A percentile compares a stretch with the other conserved stretches of the same genome.
Evolutionary conservation across 2,113 vertebrate species (phyloP).

Genomic region (Emberiza fucata): DNA sequence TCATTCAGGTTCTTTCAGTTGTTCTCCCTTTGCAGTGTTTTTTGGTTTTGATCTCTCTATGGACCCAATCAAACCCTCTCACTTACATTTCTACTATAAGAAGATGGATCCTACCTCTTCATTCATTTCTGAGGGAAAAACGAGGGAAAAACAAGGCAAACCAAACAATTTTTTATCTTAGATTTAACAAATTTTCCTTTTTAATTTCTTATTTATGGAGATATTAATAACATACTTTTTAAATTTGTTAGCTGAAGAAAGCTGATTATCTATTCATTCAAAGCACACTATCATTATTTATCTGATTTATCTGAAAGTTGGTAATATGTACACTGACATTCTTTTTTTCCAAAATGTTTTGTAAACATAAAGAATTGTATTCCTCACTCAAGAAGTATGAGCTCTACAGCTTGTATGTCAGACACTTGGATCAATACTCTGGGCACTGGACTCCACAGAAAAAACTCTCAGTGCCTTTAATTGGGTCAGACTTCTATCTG

Average conservation of each 20-base stretch:
- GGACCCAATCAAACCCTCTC: background rate
- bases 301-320: background rate
- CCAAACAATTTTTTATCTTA: background rate
- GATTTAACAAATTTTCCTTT: background rate
- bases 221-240: background rate
- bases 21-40: background rate
- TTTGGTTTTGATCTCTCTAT: background rate
- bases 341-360: background rate
- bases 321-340: background rate
- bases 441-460: background rate
- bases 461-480: background rate
- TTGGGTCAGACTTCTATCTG: background rate
- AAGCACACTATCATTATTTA: background rate
- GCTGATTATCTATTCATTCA: background rate
- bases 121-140: background rate
- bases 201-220: background rate
- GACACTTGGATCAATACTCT: background rate
- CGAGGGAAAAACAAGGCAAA: background rate
- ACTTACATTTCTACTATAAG: background rate
- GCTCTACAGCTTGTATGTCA: background rate
- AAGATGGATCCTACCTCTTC: conserved; percentile 2
- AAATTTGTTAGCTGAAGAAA: background rate
- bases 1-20: conserved; percentile 1
- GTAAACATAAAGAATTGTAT: background rate
- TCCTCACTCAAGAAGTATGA: background rate